These are phyloP conservation scores for Darevskia mixta DNA, from an alignment of 2,797 vertebrate genomes.

Conservation along the genomic window DNA sequence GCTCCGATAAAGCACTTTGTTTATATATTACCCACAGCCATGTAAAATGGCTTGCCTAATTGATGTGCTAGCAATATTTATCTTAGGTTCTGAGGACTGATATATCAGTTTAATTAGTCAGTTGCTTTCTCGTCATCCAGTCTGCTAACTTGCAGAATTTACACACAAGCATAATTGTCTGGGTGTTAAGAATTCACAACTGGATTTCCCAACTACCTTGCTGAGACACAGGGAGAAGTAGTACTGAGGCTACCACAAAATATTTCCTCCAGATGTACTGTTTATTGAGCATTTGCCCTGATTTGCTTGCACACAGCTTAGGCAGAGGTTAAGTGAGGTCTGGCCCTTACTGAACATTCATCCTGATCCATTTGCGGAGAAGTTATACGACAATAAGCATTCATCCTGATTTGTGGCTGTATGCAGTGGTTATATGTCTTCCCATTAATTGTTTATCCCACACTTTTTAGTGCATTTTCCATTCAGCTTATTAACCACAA, in stretches of 20 bases:
- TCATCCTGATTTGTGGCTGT: too few relatives aligned
- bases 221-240: constrained; percentile 42
- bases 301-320: too few relatives aligned
- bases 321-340: too few relatives aligned
- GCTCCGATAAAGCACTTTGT: constrained; percentile 79
- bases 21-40: constrained; percentile 75
- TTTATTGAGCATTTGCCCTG: too few relatives aligned
- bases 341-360: too few relatives aligned
- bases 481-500: too few relatives aligned
- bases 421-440: too few relatives aligned
- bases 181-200: constrained; percentile 17
- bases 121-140: constrained; percentile 37
- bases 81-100: constrained; percentile 29
- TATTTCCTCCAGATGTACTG: neutral
- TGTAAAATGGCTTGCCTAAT: constrained; percentile 63
- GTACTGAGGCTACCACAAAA: neutral
- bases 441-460: too few relatives aligned
- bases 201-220: constrained; percentile 34
- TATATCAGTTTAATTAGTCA: constrained; percentile 50
- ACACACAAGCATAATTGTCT: constrained; percentile 40
- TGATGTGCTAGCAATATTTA: constrained; percentile 54
- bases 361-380: too few relatives aligned
- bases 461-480: too few relatives aligned
- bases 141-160: constrained; percentile 28
- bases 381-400: too few relatives aligned